Percentiles rank a stretch among this genome's conserved stretches.
phyloP scores from a whole-genome alignment of 2,113 vertebrate species.

The Trogon melanurus region DNA sequence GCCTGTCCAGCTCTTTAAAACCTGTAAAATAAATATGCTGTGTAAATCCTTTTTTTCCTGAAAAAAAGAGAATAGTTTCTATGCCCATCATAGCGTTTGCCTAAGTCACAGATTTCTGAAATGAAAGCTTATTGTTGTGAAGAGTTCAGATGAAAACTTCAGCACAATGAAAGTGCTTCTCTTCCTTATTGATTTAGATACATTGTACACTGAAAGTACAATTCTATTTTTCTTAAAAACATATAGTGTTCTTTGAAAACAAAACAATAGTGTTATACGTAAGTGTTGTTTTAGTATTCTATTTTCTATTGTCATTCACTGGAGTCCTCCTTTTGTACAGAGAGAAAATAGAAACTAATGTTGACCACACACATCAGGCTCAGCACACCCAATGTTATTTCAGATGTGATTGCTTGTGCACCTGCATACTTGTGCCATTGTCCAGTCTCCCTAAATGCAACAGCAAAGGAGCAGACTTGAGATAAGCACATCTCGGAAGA shows the following conservation, averaged over 20 bases:
- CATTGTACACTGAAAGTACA: background rate
- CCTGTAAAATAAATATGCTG: background rate
- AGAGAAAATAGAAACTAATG: background rate
- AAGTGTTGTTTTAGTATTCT: background rate
- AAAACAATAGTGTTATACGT: background rate
- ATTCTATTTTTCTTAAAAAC: background rate
- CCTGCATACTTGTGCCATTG: background rate
- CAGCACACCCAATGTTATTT: background rate
- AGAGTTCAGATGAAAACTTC: background rate
- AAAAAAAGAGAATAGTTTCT: background rate
- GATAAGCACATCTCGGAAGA: constrained; percentile 21
- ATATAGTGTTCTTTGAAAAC: background rate
- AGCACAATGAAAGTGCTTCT: background rate
- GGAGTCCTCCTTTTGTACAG: background rate
- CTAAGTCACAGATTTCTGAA: background rate
- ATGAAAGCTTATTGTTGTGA: background rate
- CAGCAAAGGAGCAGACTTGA: background rate
- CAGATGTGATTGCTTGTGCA: background rate
- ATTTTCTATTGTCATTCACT: background rate
- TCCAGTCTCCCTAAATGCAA: background rate
- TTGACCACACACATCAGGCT: background rate
- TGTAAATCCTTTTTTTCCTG: background rate
- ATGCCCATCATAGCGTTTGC: background rate
- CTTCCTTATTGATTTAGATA: background rate
- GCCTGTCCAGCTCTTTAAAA: background rate